Base-by-base conservation (phyloP, 2,888 invertebrate species). In the Poecilobothrus nobilitatus region DNA sequence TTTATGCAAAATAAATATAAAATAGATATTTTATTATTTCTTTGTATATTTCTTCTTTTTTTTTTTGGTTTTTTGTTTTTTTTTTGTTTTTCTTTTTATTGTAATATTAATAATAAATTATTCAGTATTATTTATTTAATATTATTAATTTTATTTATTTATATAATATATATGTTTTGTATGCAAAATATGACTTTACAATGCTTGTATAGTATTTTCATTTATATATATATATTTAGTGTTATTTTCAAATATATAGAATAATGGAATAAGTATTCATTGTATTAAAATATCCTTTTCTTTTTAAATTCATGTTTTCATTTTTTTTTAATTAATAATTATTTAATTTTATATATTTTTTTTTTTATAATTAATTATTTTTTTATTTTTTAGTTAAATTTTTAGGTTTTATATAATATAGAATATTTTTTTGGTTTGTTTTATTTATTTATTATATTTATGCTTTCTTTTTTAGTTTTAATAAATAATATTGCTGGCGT, bases 1-100 rank as follows among this genome's bases (percentile, higher is more conserved):
- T 53, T 12, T 53, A 53, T 53, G 53, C 53, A 53, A 53, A 53
- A 53, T 53, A 53, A 53, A 53, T 53, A 53, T 53, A 53, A 53
- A 53, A 53, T 53, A 53, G 53, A 53, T 53, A 53, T 53, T 53
- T 53, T 53, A 18, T 37, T 37, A 37, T 37, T 10, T 37, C 8
- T 37, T 37, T 37, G 8, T 37, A 53, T 53, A 18, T 53, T 53
- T 18, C 5, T 18, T 53, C 2, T 12, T 53, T 18, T 18, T 53
- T 53, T n/a, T n/a, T n/a, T n/a, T n/a, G n/a, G n/a, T n/a, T n/a
- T n/a, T n/a, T n/a, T n/a, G n/a, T n/a, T n/a, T n/a, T n/a, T n/a
- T n/a, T n/a, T n/a, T n/a, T n/a, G n/a, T n/a, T n/a, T 53, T 18
- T 53, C 9, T 15, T 18, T 53, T 18, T 18, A 53, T 53, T 41